A percentile compares a stretch with the other conserved stretches of the same genome.
Conservation (phyloP, 2,113 vertebrate genomes). For the Podarcis raffonei region DNA sequence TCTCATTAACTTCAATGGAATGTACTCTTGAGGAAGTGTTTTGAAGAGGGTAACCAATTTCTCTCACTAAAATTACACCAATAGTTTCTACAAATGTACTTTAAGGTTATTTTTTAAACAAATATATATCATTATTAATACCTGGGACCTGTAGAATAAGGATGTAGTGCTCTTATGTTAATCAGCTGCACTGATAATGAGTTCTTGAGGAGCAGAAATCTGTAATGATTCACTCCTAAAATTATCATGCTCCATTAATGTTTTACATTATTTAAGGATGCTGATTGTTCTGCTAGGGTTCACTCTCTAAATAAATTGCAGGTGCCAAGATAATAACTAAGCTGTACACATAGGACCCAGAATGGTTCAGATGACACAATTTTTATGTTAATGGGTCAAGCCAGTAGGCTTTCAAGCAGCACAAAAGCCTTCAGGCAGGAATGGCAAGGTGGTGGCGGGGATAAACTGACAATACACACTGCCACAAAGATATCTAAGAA, state of each 20-base stretch:
- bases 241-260: constrained; percentile 11
- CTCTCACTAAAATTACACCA: constrained; percentile 14
- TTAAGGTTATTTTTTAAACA: constrained; percentile 19
- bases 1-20: constrained; percentile 21
- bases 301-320: constrained; percentile 13
- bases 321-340: constrained; percentile 12
- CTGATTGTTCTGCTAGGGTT: constrained; percentile 13
- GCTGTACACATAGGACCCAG: background rate
- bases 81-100: constrained; percentile 22
- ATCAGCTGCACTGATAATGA: background rate
- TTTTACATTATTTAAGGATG: constrained; percentile 34
- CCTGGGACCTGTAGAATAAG: background rate
- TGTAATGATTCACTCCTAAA: constrained; percentile 18
- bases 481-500: background rate
- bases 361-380: background rate
- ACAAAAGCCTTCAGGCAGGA: background rate
- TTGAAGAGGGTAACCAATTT: background rate
- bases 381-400: background rate
- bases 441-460: background rate
- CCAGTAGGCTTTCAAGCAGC: background rate
- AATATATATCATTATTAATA: background rate
- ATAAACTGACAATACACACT: background rate
- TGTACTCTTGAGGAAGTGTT: background rate
- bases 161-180: constrained; percentile 15
- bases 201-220: constrained; percentile 8